Evolutionary conservation across 2,113 vertebrate genomes (phyloP).

Genomic region (Herpailurus yagouaroundi): DNA sequence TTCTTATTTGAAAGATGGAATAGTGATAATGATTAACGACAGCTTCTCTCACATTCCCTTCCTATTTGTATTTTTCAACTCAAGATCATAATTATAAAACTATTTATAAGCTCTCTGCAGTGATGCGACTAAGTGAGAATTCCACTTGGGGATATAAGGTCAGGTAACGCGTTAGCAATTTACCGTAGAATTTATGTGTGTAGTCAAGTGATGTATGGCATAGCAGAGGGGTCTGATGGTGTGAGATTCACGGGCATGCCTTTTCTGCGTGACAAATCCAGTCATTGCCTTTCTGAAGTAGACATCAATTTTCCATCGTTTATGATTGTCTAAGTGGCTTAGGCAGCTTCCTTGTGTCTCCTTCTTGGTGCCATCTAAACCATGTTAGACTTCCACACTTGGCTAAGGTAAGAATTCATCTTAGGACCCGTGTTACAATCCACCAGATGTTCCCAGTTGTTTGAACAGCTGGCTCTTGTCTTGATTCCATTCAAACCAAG

Average conservation of each 20-base stretch:
- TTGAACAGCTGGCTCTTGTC: background rate
- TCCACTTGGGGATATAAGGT: background rate
- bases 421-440: background rate
- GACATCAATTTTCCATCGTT: background rate
- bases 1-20: background rate
- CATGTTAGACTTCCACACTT: rapidly evolving
- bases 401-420: background rate
- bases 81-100: background rate
- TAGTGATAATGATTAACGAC: too few species aligned
- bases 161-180: background rate
- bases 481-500: background rate
- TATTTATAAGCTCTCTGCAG: background rate
- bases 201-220: background rate
- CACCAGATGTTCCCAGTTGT: rapidly evolving
- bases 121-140: background rate
- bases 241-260: background rate
- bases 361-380: background rate
- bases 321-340: background rate
- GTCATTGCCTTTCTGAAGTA: background rate
- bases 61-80: slow-evolving; percentile 23
- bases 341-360: rapidly evolving
- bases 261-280: background rate
- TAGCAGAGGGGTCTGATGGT: background rate
- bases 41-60: background rate
- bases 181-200: background rate